Conservation (phyloP, 2,888 invertebrate genomes). For the Onthophagus sagittarius region DNA sequence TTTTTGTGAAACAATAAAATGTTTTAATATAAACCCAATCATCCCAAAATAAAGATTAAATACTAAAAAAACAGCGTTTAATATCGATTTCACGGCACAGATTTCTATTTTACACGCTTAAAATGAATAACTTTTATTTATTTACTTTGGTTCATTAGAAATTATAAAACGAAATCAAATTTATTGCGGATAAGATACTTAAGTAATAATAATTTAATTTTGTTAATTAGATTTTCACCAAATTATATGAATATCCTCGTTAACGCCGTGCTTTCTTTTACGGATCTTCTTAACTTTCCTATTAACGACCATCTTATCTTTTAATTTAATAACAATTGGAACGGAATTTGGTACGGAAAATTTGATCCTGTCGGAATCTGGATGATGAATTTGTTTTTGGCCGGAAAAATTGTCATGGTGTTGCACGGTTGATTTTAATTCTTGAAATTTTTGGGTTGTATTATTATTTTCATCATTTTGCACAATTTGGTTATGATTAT, state of each 20-base stretch:
- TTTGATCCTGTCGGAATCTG: neutral
- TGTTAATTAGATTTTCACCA: neutral
- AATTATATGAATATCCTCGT: neutral
- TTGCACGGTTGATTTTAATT: too few relatives aligned
- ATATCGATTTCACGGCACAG: neutral
- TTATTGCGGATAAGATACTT: neutral
- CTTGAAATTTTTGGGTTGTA: too few relatives aligned
- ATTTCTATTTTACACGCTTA: neutral
- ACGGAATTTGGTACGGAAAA: slow-evolving; percentile 3
- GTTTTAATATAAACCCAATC: neutral
- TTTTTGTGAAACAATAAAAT: neutral
- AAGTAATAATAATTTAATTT: neutral
- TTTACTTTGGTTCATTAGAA: neutral
- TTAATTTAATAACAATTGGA: neutral
- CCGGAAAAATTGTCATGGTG: neutral
- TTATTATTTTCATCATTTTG: too few relatives aligned
- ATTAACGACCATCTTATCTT: slow-evolving; percentile 3
- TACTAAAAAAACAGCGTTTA: neutral
- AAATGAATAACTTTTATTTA: neutral
- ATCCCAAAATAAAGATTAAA: neutral
- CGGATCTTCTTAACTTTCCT: slow-evolving; percentile 4
- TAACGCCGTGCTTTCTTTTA: neutral
- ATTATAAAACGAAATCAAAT: neutral
- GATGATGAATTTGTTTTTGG: neutral
- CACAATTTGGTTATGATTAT: neutral